Evolutionary conservation across 1,140 invertebrate genomes (phyloP).

Genomic region (Brachionus manjavacas): DNA sequence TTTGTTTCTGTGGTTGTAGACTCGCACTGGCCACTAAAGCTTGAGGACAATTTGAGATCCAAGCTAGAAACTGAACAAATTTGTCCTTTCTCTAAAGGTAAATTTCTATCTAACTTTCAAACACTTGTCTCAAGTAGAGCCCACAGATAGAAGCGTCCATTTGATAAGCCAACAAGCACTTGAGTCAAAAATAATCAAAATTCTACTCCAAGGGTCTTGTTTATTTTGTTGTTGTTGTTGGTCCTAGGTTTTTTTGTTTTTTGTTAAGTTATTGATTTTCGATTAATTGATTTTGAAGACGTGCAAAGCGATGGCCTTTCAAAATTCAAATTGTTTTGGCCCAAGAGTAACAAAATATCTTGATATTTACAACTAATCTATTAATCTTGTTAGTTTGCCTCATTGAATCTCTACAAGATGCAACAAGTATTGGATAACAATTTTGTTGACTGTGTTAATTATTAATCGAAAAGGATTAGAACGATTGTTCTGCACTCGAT

Average conservation of each 20-base stretch:
- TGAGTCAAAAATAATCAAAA: background rate
- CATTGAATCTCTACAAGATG: background rate
- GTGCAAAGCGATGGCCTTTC: background rate
- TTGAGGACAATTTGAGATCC: background rate
- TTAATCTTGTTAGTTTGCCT: background rate
- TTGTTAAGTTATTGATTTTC: background rate
- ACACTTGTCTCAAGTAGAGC: background rate
- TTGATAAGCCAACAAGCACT: background rate
- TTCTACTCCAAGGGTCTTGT: background rate
- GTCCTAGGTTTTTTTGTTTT: background rate
- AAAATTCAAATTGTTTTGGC: background rate
- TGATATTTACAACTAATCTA: background rate
- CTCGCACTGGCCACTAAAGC: background rate
- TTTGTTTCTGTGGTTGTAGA: background rate
- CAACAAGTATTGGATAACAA: background rate
- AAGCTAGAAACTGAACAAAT: background rate
- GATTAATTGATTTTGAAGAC: conserved; percentile 36
- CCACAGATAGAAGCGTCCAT: background rate
- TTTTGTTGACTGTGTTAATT: background rate
- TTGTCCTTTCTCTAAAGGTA: conserved; percentile 18
- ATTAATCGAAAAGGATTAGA: background rate
- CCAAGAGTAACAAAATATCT: background rate
- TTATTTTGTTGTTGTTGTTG: background rate
- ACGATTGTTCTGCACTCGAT: background rate
- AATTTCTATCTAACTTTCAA: background rate